Percentiles rank a stretch among this genome's conserved stretches.
phyloP scores from a whole-genome alignment of 2,113 vertebrate genomes.

The Noctilio leporinus region DNA sequence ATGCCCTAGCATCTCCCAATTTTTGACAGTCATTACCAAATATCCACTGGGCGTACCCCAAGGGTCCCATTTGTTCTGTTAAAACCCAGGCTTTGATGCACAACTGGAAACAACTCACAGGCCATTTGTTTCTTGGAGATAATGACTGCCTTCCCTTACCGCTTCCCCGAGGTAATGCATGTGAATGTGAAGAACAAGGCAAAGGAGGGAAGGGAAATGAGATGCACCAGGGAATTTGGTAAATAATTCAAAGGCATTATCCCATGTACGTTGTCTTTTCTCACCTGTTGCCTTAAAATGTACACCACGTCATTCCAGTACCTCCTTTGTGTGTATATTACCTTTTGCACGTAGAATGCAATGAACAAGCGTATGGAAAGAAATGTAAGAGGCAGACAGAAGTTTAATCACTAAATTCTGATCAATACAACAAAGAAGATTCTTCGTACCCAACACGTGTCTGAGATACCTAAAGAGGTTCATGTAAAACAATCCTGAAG shows the following conservation, averaged over 20 bases:
- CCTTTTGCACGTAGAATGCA: background rate
- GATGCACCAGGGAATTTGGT: background rate
- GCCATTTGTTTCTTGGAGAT: background rate
- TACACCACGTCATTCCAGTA: background rate
- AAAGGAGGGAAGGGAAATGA: background rate
- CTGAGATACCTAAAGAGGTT: background rate
- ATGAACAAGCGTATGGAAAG: background rate
- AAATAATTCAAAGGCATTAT: background rate
- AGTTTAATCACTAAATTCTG: background rate
- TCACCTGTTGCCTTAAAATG: background rate
- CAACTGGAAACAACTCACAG: background rate
- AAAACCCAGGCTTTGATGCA: background rate
- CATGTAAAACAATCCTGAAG: background rate
- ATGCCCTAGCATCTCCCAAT: background rate
- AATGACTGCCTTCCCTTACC: background rate
- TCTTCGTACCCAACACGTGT: background rate
- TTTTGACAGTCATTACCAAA: background rate
- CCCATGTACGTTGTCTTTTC: background rate
- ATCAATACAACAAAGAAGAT: background rate
- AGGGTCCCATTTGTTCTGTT: background rate
- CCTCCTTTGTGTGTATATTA: background rate
- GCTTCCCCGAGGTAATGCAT: background rate
- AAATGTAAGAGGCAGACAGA: background rate
- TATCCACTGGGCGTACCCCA: background rate
- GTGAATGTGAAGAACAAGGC: background rate